phyloP scores from a whole-genome alignment of 1,140 invertebrate genomes.

The Arion vulgaris region DNA sequence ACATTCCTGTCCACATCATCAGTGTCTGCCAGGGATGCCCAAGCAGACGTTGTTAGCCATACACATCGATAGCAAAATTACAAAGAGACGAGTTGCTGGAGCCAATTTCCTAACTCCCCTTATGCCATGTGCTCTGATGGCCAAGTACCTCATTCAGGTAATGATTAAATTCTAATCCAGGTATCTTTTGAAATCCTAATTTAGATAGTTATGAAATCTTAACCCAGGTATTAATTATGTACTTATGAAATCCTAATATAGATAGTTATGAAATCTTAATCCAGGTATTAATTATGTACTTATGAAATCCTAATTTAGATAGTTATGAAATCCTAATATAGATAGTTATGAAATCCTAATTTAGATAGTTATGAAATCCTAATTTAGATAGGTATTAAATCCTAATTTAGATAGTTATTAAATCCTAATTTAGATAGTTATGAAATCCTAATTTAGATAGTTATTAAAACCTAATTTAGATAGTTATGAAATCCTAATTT shows the following conservation, averaged over 20 bases:
- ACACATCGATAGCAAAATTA: conserved; percentile 6
- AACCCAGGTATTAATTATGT: not conserved
- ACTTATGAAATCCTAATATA: not conserved
- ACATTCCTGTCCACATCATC: not conserved
- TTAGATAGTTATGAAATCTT: not conserved
- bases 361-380: no score
- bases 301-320: not conserved
- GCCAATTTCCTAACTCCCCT: conserved; percentile 11
- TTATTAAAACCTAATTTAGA: no score
- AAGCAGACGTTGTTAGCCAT: conserved; percentile 9
- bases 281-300: not conserved
- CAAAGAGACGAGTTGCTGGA: conserved; percentile 11
- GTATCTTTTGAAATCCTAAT: no score
- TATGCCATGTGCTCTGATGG: conserved; percentile 29
- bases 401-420: no score
- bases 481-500: no score
- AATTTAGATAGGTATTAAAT: no score
- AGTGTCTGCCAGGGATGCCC: not conserved
- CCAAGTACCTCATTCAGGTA: conserved; percentile 20
- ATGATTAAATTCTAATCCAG: no score
- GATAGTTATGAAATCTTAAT: no score
- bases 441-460: no score
- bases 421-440: no score
- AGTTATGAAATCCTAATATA: not conserved
- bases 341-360: not conserved